These are phyloP conservation scores for Uropetala carovei DNA, from an alignment of 2,888 invertebrate genomes.

Conservation along the genomic window DNA sequence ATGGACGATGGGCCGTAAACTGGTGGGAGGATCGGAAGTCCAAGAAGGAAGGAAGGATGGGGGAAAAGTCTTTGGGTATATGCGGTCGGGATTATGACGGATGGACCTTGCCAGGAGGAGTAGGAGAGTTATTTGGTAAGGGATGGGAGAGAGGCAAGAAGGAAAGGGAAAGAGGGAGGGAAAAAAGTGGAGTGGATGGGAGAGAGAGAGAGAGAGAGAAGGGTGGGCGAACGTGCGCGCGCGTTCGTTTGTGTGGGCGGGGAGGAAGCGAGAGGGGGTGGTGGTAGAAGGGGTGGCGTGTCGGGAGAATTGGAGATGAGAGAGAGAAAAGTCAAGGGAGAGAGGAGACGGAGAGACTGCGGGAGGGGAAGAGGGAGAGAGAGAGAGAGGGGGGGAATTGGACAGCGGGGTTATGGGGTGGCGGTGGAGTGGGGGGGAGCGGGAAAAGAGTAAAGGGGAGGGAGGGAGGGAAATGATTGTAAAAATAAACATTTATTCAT, in stretches of 20 bases:
- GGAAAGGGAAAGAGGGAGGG: neutral
- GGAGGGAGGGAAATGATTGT: neutral
- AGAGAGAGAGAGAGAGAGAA: neutral
- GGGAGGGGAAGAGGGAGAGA: neutral
- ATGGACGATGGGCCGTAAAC: constrained; percentile 57
- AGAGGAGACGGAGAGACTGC: neutral
- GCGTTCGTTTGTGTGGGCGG: no score
- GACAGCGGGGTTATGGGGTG: neutral
- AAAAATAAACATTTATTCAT: constrained; percentile 55
- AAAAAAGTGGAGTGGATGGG: neutral
- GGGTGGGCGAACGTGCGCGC: no score
- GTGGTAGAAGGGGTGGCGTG: neutral
- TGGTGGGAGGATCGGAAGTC: neutral
- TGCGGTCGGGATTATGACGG: constrained; percentile 58
- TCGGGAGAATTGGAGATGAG: neutral
- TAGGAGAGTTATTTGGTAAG: neutral
- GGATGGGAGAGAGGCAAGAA: neutral
- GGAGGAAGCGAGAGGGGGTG: neutral
- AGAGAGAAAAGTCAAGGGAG: neutral
- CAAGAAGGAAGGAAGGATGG: neutral
- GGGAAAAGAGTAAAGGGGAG: neutral
- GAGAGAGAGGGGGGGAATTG: neutral
- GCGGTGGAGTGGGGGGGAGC: neutral
- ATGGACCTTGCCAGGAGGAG: neutral
- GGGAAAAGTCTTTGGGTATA: neutral